Conservation (phyloP, 2,113 vertebrate species). For the Sminthopsis crassicaudata region DNA sequence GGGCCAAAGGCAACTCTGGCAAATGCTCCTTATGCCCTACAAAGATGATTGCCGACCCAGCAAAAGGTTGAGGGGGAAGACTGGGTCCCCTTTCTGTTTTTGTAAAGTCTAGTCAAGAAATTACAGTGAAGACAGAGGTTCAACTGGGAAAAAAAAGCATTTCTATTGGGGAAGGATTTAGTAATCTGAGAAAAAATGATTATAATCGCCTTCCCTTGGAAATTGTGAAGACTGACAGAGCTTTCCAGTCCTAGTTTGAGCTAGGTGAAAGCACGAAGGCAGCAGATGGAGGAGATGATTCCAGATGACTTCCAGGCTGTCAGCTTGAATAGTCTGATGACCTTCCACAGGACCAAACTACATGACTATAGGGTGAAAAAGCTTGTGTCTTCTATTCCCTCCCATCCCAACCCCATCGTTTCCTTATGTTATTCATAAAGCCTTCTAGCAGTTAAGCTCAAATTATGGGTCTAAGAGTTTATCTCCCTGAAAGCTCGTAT, state of each 20-base stretch:
- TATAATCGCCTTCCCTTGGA: background rate
- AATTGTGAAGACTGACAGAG: conserved; percentile 4
- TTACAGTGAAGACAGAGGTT: conserved; percentile 41
- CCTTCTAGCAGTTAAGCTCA: background rate
- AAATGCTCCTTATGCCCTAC: background rate
- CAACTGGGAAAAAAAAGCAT: background rate
- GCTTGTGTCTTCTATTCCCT: background rate
- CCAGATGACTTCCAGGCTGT: background rate
- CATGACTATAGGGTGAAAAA: background rate
- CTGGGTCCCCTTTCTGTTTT: background rate
- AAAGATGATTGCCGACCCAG: background rate
- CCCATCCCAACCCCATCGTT: background rate
- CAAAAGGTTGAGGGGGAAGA: background rate
- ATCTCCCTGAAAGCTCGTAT: background rate
- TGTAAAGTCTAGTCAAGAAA: conserved; percentile 40
- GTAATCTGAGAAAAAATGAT: background rate
- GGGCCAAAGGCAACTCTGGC: background rate
- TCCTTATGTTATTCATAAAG: background rate
- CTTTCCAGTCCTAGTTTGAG: background rate
- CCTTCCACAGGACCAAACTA: background rate
- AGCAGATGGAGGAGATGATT: background rate
- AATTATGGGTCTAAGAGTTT: background rate
- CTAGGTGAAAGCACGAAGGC: background rate
- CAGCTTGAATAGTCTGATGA: conserved; percentile 1
- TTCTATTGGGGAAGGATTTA: background rate